Conservation (phyloP, 30 jellyfish, hydroid and myxozoan species). For the Pseudorhiza aurosa region DNA sequence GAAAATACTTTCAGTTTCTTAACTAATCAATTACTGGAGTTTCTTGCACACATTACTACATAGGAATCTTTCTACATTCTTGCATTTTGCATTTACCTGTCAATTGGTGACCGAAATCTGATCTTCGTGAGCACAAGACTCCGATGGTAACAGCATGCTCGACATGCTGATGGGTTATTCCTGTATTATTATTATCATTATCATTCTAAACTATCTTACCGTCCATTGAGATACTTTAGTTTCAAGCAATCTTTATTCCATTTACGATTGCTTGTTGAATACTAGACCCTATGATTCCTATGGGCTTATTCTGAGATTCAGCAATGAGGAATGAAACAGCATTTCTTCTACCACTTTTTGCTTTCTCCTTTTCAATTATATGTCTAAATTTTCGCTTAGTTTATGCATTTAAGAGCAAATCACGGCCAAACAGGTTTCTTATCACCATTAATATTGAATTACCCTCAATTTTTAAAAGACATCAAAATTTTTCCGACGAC, state of each 20-base stretch:
- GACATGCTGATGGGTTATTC: no score
- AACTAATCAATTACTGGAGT: conserved; percentile 56
- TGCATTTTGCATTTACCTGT: conserved; percentile 19
- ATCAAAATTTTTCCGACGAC: no score
- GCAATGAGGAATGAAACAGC: conserved; percentile 43
- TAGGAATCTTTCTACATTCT: conserved; percentile 36
- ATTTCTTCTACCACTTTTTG: conserved; percentile 25
- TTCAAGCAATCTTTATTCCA: conserved; percentile 23
- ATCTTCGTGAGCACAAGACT: conserved; percentile 47
- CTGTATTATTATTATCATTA: no score
- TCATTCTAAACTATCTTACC: no score
- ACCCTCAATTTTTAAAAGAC: no score
- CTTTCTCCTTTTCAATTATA: conserved; percentile 11
- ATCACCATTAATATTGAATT: no score
- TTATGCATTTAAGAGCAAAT: no score
- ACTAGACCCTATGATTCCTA: conserved; percentile 19
- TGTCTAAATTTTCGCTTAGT: no score
- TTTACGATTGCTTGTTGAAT: conserved; percentile 20
- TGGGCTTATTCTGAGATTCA: conserved; percentile 42
- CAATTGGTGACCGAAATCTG: conserved; percentile 65
- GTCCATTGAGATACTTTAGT: no score
- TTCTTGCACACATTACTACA: conserved; percentile 50
- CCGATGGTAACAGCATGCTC: no score
- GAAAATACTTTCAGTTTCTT: conserved; percentile 16
- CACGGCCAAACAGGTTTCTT: no score